These are phyloP conservation scores for Probosciger aterrimus DNA, from an alignment of 2,113 vertebrate genomes.

Conservation along the genomic window DNA sequence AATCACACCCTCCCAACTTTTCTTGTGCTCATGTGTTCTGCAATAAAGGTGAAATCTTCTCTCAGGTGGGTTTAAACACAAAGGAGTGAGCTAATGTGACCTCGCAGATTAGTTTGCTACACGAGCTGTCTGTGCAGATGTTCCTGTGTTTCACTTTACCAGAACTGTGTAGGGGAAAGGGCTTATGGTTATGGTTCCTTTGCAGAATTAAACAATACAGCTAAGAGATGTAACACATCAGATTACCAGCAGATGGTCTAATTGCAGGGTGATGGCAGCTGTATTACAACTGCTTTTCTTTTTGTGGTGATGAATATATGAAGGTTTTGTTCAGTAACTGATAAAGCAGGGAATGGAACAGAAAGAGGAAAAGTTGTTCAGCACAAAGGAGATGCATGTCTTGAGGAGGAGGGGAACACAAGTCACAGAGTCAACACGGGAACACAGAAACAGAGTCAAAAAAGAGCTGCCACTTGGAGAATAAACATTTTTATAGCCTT, in stretches of 20 bases:
- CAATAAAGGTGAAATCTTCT: not conserved
- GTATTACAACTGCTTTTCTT: not conserved
- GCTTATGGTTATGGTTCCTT: not conserved
- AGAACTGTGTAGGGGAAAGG: not conserved
- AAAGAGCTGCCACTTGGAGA: not conserved
- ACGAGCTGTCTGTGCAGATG: not conserved
- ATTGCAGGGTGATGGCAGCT: not conserved
- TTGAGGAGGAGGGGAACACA: not conserved
- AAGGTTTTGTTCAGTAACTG: not conserved
- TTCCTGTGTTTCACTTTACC: not conserved
- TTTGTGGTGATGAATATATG: not conserved
- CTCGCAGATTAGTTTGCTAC: not conserved
- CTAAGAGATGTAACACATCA: not conserved
- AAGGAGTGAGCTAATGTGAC: not conserved
- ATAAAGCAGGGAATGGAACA: not conserved
- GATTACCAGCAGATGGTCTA: slow-evolving; percentile 33
- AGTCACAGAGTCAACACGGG: too few species aligned
- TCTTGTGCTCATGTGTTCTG: not conserved
- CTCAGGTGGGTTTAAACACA: not conserved
- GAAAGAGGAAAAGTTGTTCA: not conserved
- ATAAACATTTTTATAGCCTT: not conserved
- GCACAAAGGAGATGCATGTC: not conserved
- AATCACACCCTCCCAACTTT: not conserved
- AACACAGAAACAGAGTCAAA: not conserved
- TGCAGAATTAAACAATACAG: not conserved